Base-by-base conservation (phyloP, 2,113 vertebrate species). In the Bungarus multicinctus region DNA sequence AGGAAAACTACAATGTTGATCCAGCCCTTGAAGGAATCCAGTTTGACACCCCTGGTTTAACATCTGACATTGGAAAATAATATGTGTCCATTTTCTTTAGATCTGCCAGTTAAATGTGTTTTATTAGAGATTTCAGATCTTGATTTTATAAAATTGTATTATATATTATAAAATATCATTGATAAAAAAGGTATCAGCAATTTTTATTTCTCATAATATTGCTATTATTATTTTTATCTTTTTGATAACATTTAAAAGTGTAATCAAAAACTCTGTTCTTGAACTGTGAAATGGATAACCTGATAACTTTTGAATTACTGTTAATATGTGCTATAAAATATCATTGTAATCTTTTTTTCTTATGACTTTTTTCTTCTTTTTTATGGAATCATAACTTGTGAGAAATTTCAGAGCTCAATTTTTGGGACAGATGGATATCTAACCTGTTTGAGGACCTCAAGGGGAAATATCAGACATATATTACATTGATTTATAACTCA, bases 151-250 rank as follows among this genome's bases (percentile, higher is more conserved):
- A 10, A 87, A 53, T 64, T 34, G 74, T 52, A 64, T 39, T 53
- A 64, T 86, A 27, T 86, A 87, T 89, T 89, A 69, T 22, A 91
- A 69, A 91, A 87, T 47, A 7, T 89, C 54, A 57, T 85, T 74
- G 6, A 14, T 55, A 25, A 94, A 89, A 74, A 91, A 94, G 60
- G 86, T 85, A 64, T 64, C 90, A 89, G 43, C 54, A 43, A 50
- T 93, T 93, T 60, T 91, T 93, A 60, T 86, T 93, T 90, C 88
- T 86, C 74, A 93, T 85, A 90, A 86, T 86, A 74, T 86, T 91
- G 85, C 91, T 50, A 34, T 64, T 93, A 86, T 89, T 89, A n/a
- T 91, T 50, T 45, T 89, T 54, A 89, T 89, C 85, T 39, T 91
- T 54, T 64, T 87, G 85, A 90, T 90, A 58, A 69, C 69, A 69